Conservation (phyloP, 1,140 invertebrate genomes). For the Piezodorus guildinii region DNA sequence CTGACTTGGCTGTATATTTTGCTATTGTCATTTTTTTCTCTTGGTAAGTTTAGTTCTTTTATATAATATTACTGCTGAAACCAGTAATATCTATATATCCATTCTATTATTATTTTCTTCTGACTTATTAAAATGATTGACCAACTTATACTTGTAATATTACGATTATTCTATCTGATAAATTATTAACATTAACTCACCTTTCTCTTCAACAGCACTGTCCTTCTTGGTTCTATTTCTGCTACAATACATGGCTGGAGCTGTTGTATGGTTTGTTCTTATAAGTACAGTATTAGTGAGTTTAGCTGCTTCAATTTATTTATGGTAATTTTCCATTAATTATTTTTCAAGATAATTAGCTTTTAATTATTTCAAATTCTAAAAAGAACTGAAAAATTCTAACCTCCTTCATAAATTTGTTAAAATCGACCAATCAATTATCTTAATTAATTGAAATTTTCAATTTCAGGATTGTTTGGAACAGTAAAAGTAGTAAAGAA, state of each 20-base stretch:
- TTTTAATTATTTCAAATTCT: neutral
- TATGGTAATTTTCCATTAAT: slow-evolving; percentile 46
- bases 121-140: no score
- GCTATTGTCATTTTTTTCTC: slow-evolving; percentile 46
- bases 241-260: slow-evolving; percentile 47
- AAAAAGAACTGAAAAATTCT: no score
- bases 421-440: neutral
- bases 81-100: neutral
- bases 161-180: no score
- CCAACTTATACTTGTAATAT: no score
- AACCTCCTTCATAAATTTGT: neutral
- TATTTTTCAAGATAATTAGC: neutral
- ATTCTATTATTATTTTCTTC: no score
- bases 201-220: slow-evolving; percentile 36
- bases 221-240: slow-evolving; percentile 47
- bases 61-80: neutral
- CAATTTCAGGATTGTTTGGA: slow-evolving; percentile 33
- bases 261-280: slow-evolving; percentile 58
- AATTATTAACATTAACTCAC: no score
- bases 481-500: slow-evolving; percentile 29
- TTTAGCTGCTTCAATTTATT: slow-evolving; percentile 44
- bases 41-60: slow-evolving; percentile 39
- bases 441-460: neutral
- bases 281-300: slow-evolving; percentile 44
- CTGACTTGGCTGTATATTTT: slow-evolving; percentile 48